Base-by-base conservation (phyloP, 2,797 vertebrate species). In the Hydrocynus forskahlii region DNA sequence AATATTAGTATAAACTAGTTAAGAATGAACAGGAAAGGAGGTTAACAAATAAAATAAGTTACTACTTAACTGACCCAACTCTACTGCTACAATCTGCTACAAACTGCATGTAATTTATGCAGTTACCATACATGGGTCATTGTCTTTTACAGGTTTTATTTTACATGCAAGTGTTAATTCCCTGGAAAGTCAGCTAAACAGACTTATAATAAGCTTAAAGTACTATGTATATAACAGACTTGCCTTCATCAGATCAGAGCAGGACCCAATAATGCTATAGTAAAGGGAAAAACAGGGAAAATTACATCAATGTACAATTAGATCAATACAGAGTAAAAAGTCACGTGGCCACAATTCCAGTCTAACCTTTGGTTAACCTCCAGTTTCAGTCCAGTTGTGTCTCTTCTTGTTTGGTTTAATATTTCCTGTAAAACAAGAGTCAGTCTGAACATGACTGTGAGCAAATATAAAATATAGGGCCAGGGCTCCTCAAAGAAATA, bases 281-380 rank as follows among this genome's bases (percentile, higher is more conserved):
- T 62, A 4, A 54, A 48, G 35, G 43, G 6, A 45, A 70, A 10
- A 0, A 35, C 60, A 17, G 8, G 4, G 0, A 7, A 21, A 70
- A 40, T 68, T 38, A 25, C 48, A 77, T 68, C 7, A 38, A 64
- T 7, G 50, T 19, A 67, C 5, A n/a, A 7, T 70, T 0, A 21
- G 23, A 70, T 70, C 14, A 25, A 9, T 45, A 45, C 14, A 68
- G 40, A 21, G 2, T 19, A 35, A 67, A 52, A 75, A 64, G 62
- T 50, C 25, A 72, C 5, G 16, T 78, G 10, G 3, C 59, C 21
- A 63, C 16, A 2, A 76, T 69, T 19, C 14, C 60, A 50, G 57
- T 86, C 94, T 90, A 69, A 99, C 98, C 96, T 97, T 91, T 99
- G 96, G 0, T 98, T 99, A 86, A 99, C 97, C 90, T 99, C 97